Conservation (phyloP, 2,888 invertebrate genomes). For the Apamea crenata region DNA sequence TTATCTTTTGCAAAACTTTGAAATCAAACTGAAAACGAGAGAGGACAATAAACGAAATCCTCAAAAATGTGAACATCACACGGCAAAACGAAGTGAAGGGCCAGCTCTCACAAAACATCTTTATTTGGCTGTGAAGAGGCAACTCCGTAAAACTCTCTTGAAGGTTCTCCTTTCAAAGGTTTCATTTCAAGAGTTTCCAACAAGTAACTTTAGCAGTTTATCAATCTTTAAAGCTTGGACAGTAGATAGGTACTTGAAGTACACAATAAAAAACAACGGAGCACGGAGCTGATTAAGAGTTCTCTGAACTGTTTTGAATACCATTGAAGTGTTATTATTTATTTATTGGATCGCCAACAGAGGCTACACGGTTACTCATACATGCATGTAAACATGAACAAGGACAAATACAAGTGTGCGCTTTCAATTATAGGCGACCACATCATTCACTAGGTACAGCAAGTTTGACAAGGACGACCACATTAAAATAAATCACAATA, state of each 20-base stretch:
- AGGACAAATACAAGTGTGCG: no score
- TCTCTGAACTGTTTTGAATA: slow-evolving; percentile 32
- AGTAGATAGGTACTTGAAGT: slow-evolving; percentile 32
- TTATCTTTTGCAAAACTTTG: slow-evolving; percentile 41
- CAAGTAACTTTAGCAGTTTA: slow-evolving; percentile 73
- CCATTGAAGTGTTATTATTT: background rate
- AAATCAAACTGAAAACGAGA: slow-evolving; percentile 64
- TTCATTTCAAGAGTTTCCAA: slow-evolving; percentile 73
- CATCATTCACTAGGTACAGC: no score
- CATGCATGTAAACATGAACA: no score
- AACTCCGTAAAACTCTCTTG: slow-evolving; percentile 63
- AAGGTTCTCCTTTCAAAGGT: slow-evolving; percentile 71
- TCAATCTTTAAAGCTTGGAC: slow-evolving; percentile 73
- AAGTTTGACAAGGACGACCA: no score
- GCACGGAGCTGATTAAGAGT: slow-evolving; percentile 34
- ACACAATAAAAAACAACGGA: slow-evolving; percentile 54
- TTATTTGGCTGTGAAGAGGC: slow-evolving; percentile 73
- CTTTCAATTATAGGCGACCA: no score
- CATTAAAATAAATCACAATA: no score
- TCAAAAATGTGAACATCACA: slow-evolving; percentile 60
- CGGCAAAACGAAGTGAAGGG: slow-evolving; percentile 66
- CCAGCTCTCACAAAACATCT: slow-evolving; percentile 71
- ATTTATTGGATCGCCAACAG: no score
- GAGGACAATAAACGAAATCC: slow-evolving; percentile 67
- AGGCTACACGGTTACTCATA: no score